Evolutionary conservation across 2,888 invertebrate genomes (phyloP).

Genomic region (Philaethria dido): DNA sequence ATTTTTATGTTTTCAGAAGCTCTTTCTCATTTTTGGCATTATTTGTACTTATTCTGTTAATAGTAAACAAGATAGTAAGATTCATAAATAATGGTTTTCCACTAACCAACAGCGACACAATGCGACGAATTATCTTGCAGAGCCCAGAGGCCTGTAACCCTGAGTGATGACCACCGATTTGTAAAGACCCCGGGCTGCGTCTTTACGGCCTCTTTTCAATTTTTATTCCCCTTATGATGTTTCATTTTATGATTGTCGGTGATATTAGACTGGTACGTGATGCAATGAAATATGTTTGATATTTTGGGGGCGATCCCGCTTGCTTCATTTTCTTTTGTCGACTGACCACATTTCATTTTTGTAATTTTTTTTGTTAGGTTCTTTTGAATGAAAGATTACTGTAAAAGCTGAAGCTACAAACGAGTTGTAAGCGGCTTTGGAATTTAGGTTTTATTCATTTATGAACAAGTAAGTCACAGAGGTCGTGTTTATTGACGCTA

Average conservation of each 20-base stretch:
- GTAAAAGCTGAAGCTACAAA: constrained; percentile 6
- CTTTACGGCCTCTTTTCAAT: constrained; percentile 78
- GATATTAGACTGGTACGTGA: constrained; percentile 70
- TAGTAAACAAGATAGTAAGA: constrained; percentile 2
- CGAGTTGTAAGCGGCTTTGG: constrained; percentile 19
- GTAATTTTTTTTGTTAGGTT: constrained; percentile 16
- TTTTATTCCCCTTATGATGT: constrained; percentile 80
- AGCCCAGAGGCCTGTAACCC: constrained; percentile 68
- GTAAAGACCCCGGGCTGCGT: constrained; percentile 73
- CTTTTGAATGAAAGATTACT: constrained; percentile 19
- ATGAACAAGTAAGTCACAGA: not conserved
- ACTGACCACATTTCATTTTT: constrained; percentile 33
- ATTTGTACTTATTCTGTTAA: not conserved
- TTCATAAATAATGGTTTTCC: constrained; percentile 71
- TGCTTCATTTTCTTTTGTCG: constrained; percentile 39
- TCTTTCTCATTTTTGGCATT: not conserved
- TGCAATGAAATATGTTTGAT: constrained; percentile 57
- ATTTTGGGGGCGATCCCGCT: constrained; percentile 43
- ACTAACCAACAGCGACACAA: constrained; percentile 69
- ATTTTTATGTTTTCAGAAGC: too few relatives aligned
- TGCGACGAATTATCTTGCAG: constrained; percentile 74
- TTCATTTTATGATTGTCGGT: constrained; percentile 79
- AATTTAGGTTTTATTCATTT: constrained; percentile 12
- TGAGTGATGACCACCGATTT: constrained; percentile 81
- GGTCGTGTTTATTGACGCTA: not conserved